Conservation (phyloP, 2,113 vertebrate species). For the Campylomormyrus tamandua region DNA sequence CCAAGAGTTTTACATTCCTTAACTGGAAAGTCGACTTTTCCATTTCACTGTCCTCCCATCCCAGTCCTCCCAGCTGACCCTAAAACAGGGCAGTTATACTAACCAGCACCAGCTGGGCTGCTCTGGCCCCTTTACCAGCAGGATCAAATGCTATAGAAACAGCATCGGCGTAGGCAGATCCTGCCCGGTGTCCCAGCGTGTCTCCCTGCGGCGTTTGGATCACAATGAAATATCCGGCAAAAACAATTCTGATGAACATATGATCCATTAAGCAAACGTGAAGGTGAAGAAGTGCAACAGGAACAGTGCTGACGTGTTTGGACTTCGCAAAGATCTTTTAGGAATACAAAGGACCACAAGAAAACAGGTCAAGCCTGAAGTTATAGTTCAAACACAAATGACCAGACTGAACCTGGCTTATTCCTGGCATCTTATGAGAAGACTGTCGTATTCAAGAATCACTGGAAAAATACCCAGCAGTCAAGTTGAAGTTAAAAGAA, state of each 20-base stretch:
- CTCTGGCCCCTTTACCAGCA: background rate
- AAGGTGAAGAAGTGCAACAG: background rate
- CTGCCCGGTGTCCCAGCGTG: background rate
- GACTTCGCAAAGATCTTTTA: background rate
- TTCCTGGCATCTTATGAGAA: background rate
- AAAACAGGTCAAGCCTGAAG: background rate
- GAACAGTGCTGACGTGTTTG: background rate
- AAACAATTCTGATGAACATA: background rate
- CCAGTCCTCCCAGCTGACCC: background rate
- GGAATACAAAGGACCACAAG: background rate
- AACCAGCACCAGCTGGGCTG: background rate
- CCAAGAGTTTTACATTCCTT: background rate
- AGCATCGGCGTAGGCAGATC: background rate
- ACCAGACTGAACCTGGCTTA: background rate
- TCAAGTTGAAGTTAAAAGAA: background rate
- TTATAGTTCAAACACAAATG: background rate
- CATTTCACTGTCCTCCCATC: background rate
- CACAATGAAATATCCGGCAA: background rate
- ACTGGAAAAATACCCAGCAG: background rate
- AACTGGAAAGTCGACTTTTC: background rate
- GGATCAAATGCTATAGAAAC: background rate
- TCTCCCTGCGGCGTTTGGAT: background rate
- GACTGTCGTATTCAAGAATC: background rate
- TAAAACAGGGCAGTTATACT: background rate
- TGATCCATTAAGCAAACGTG: background rate